Evolutionary conservation across 2,113 vertebrate genomes (phyloP), one percentile per base, ranked within the genome.

Genomic region (Neolamprologus toae): DNA sequence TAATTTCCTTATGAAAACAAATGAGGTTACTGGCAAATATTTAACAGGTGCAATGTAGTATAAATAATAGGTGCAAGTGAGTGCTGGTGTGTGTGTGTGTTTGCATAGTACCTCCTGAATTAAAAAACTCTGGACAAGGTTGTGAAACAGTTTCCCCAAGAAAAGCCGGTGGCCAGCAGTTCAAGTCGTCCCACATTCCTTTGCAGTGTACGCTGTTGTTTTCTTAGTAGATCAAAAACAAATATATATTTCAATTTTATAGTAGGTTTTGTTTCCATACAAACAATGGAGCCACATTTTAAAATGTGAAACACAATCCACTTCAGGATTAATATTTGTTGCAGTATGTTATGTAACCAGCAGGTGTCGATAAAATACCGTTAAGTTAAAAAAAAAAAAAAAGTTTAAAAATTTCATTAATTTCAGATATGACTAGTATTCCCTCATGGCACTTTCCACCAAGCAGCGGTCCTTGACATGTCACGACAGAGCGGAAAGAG

Each of bases 161-260:
- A 0, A 90, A 63, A 2, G 98, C 94, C 0, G 95, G 95, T 4
- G 97, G 97, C 98, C 98, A 99, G 92, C 98, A 99, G 91, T 97
- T 98, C 93, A 98, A 92, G 87, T 97, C 93, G 81, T 99, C 98
- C 98, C 98, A 99, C 93, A 97, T 97, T 83, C 96, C 96, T 79
- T 68, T 51, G 82, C 98, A 99, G 73, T 96, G 95, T 93, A 80
- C n/a, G 9, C 79, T 92, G 78, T 90, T 91, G 66, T 88, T 89
- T 78, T 91, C 83, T 91, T 47, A 5, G 35, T 2, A 31, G 9
- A 73, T 8, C 4, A 5, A 88, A 45, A 10, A 85, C 5, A 76
- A 79, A 85, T 10, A 51, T 6, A 84, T 1, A 0, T 31, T 76
- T 26, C 8, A 3, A 76, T 76, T 49, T 76, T 31, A 76, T 35